phyloP scores from a whole-genome alignment of 2,888 invertebrate genomes.

The Drosophila cognata region DNA sequence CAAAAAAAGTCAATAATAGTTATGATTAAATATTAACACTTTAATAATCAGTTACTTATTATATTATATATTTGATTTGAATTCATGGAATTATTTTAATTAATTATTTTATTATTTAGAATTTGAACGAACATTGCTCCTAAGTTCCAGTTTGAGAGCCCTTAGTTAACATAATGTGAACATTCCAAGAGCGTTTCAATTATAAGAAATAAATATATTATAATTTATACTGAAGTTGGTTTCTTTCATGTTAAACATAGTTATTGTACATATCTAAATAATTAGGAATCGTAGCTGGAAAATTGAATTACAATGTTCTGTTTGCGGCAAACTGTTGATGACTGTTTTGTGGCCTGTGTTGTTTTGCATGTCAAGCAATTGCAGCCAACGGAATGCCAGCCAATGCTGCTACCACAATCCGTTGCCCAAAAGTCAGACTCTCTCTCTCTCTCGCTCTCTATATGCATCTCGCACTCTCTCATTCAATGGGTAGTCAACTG shows the following conservation, averaged over 20 bases:
- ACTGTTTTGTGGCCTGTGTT: constrained; percentile 51
- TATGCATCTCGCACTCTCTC: constrained; percentile 5
- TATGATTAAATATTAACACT: not conserved
- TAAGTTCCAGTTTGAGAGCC: not conserved
- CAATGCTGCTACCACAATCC: constrained; percentile 51
- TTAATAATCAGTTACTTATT: not conserved
- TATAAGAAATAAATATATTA: not conserved
- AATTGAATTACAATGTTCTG: not conserved
- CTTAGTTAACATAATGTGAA: not conserved
- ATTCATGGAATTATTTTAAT: not conserved
- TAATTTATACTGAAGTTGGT: not conserved
- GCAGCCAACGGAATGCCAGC: constrained; percentile 37
- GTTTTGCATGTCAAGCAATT: constrained; percentile 32
- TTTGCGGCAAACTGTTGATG: not conserved
- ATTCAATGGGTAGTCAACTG: constrained; percentile 33
- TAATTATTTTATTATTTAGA: rapidly evolving
- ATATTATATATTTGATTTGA: not conserved
- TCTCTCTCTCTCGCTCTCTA: not conserved
- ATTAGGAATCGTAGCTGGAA: not conserved
- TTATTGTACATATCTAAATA: not conserved
- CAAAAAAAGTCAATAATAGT: not conserved
- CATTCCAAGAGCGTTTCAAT: not conserved
- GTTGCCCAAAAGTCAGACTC: constrained; percentile 40
- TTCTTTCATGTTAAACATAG: not conserved
- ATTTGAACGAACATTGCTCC: rapidly evolving